phyloP scores from a whole-genome alignment of 2,888 invertebrate species.

The Dione juno region DNA sequence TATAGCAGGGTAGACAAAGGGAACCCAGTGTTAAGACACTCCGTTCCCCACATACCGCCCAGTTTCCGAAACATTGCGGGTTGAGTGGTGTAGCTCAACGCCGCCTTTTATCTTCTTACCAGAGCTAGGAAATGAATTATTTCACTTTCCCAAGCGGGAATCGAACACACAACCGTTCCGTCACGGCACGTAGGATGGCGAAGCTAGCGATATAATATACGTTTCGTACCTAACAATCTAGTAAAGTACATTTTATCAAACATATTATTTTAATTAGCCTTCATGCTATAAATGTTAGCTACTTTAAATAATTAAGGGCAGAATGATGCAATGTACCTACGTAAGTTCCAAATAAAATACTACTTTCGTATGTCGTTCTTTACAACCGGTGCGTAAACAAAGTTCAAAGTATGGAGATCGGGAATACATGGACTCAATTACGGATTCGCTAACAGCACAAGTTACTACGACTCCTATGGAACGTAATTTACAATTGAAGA shows the following conservation, averaged over 20 bases:
- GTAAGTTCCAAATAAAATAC: slow-evolving; percentile 38
- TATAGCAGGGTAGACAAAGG: too few relatives aligned
- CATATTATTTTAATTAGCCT: slow-evolving; percentile 9
- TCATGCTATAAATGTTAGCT: slow-evolving; percentile 8
- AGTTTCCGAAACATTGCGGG: too few relatives aligned
- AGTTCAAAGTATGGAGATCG: slow-evolving; percentile 46
- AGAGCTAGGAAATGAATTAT: too few relatives aligned
- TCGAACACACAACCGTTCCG: too few relatives aligned
- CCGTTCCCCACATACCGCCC: too few relatives aligned
- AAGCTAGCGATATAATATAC: too few relatives aligned
- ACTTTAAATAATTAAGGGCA: slow-evolving; percentile 20
- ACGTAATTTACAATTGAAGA: slow-evolving; percentile 23
- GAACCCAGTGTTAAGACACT: too few relatives aligned
- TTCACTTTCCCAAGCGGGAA: too few relatives aligned
- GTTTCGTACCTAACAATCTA: not conserved
- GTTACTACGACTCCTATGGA: slow-evolving; percentile 25
- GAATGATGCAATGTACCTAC: slow-evolving; percentile 22
- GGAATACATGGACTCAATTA: slow-evolving; percentile 48
- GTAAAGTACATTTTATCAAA: not conserved
- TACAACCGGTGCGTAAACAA: slow-evolving; percentile 39
- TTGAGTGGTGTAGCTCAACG: too few relatives aligned
- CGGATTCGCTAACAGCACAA: slow-evolving; percentile 44
- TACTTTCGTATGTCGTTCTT: slow-evolving; percentile 33
- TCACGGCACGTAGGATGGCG: too few relatives aligned
- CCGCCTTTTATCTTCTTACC: too few relatives aligned